phyloP scores from a whole-genome alignment of 1,140 invertebrate genomes.

The Carposina sasakii region DNA sequence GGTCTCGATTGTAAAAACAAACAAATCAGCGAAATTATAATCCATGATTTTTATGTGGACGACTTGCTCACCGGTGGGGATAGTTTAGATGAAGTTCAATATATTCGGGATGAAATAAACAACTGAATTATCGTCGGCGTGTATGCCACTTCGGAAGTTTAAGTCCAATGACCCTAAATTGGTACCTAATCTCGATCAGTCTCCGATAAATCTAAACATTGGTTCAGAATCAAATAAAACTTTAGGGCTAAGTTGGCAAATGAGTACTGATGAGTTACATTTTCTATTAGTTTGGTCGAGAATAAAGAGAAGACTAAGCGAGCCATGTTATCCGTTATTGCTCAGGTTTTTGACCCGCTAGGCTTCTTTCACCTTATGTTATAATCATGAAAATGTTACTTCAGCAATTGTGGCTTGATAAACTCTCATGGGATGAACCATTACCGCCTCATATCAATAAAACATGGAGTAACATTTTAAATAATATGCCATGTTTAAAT shows the following conservation, averaged over 20 bases:
- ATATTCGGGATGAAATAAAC: slow-evolving; percentile 7
- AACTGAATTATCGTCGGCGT: neutral
- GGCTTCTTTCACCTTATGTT: neutral
- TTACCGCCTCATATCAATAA: neutral
- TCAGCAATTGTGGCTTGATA: neutral
- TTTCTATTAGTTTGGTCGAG: neutral
- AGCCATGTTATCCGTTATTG: neutral
- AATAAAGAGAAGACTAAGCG: neutral
- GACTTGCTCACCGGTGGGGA: slow-evolving; percentile 47
- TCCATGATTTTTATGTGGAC: slow-evolving; percentile 58
- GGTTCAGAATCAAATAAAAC: too few relatives aligned
- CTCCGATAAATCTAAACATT: too few relatives aligned
- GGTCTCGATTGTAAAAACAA: slow-evolving; percentile 1
- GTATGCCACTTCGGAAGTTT: neutral
- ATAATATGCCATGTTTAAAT: neutral
- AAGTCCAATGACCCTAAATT: neutral
- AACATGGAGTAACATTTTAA: neutral
- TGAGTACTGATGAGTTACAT: too few relatives aligned
- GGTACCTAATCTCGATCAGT: too few relatives aligned
- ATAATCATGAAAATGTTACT: neutral
- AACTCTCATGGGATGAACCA: neutral
- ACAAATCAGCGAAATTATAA: slow-evolving; percentile 16
- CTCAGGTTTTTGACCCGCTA: neutral
- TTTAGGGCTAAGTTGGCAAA: too few relatives aligned
- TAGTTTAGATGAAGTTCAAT: slow-evolving; percentile 9